phyloP scores from a whole-genome alignment of 1,140 invertebrate species.

The Conopomorpha cramerella region DNA sequence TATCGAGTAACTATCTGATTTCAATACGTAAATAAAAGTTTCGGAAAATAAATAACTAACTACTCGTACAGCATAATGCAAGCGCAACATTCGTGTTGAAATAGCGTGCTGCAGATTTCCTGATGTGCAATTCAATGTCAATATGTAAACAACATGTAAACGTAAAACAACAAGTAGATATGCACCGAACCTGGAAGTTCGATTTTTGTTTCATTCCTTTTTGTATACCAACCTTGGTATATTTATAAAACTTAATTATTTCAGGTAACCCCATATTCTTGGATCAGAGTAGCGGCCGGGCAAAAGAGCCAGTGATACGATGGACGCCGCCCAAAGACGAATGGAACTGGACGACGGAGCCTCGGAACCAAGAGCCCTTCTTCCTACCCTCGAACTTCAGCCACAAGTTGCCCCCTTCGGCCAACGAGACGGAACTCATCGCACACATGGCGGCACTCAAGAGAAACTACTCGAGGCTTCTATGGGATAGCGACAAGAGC shows the following conservation, averaged over 20 bases:
- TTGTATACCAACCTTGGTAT: too few relatives aligned
- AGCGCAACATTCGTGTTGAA: too few relatives aligned
- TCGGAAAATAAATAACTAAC: too few relatives aligned
- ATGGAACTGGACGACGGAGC: conserved; percentile 56
- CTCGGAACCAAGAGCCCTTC: conserved; percentile 57
- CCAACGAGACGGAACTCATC: conserved; percentile 60
- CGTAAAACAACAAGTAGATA: too few relatives aligned
- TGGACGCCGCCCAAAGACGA: conserved; percentile 60
- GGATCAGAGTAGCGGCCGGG: conserved; percentile 25
- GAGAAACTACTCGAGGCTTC: conserved; percentile 64
- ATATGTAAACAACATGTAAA: too few relatives aligned
- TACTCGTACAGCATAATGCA: too few relatives aligned
- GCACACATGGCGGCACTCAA: conserved; percentile 52
- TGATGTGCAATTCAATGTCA: too few relatives aligned
- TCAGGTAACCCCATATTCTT: conserved; percentile 50
- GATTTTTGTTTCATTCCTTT: too few relatives aligned
- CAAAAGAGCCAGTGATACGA: conserved; percentile 48
- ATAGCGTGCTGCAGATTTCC: too few relatives aligned
- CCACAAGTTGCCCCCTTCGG: conserved; percentile 51
- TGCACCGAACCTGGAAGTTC: too few relatives aligned
- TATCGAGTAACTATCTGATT: too few relatives aligned
- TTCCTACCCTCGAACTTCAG: conserved; percentile 56
- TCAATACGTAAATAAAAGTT: too few relatives aligned
- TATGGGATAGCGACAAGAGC: conserved; percentile 72
- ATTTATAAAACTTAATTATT: conserved; percentile 9